Evolutionary conservation across 2,888 invertebrate genomes (phyloP).

Genomic region (Carpatolechia fugitivella): DNA sequence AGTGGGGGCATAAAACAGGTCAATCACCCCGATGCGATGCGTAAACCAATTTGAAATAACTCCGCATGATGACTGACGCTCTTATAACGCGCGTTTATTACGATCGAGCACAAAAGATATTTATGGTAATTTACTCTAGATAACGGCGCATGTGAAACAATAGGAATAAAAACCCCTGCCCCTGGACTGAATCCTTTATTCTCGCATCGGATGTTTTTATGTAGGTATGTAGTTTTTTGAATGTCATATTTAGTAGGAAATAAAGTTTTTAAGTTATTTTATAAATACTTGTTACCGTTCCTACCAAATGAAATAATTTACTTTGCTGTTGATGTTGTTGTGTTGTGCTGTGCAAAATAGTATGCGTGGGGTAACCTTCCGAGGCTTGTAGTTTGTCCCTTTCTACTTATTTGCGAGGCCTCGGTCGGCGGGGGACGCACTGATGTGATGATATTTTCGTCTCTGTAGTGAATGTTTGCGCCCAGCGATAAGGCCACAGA

Average conservation of each 20-base stretch:
- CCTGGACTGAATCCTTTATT: constrained; percentile 14
- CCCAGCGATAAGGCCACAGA: constrained; percentile 47
- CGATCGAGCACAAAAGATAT: constrained; percentile 35
- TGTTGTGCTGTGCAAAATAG: constrained; percentile 1
- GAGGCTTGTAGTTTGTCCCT: constrained; percentile 7
- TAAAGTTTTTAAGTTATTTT: constrained; percentile 3
- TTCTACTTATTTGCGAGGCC: constrained; percentile 16
- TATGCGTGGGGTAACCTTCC: constrained; percentile 6
- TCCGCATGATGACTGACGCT: constrained; percentile 41
- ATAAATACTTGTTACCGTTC: background rate
- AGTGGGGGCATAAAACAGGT: constrained; percentile 56
- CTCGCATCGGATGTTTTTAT: constrained; percentile 12
- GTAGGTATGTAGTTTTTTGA: too few relatives aligned
- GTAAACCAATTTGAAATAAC: constrained; percentile 65
- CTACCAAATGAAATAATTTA: background rate
- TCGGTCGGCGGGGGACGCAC: background rate
- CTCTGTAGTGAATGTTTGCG: constrained; percentile 42
- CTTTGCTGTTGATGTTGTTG: background rate
- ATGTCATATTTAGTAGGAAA: too few relatives aligned
- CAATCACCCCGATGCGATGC: constrained; percentile 55
- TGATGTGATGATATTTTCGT: constrained; percentile 29
- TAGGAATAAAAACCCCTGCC: constrained; percentile 6
- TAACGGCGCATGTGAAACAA: constrained; percentile 21
- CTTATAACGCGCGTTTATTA: constrained; percentile 26
- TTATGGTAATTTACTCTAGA: constrained; percentile 21